phyloP scores from a whole-genome alignment of 2,797 vertebrate genomes.

The Eupleurogrammus muticus region DNA sequence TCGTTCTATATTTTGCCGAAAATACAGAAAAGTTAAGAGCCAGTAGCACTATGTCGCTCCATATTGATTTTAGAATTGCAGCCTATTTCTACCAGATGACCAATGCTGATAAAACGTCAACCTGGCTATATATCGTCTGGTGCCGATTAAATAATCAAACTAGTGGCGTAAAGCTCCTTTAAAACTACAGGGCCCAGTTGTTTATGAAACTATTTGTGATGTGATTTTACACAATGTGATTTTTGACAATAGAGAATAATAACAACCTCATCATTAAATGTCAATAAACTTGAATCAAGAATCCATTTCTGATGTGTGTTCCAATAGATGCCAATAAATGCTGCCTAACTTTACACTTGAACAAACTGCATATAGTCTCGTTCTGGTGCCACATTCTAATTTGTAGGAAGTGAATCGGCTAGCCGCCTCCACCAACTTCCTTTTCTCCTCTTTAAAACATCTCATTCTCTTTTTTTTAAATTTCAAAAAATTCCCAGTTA shows the following conservation, averaged over 20 bases:
- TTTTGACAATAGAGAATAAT: neutral
- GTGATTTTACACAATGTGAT: neutral
- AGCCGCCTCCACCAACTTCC: neutral
- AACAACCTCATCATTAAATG: neutral
- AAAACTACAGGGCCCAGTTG: neutral
- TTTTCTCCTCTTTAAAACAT: neutral
- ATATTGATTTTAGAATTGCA: no score
- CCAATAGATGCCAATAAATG: no score
- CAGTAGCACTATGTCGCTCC: no score
- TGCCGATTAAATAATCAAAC: no score
- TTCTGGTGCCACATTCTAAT: slow-evolving; percentile 1
- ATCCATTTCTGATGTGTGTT: no score
- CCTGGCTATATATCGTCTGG: no score
- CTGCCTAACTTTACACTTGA: neutral
- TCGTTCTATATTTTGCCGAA: no score
- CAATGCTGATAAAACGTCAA: no score
- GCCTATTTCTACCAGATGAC: no score
- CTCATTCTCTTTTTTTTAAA: slow-evolving; percentile 5
- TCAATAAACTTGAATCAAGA: no score
- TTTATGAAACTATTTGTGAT: neutral
- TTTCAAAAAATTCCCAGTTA: slow-evolving; percentile 17
- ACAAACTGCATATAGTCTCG: neutral
- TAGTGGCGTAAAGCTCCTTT: no score
- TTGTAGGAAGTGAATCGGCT: slow-evolving; percentile 4
- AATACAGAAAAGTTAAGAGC: no score